These are phyloP conservation scores for Sakesphorus luctuosus DNA, from an alignment of 2,113 vertebrate species.

Conservation along the genomic window DNA sequence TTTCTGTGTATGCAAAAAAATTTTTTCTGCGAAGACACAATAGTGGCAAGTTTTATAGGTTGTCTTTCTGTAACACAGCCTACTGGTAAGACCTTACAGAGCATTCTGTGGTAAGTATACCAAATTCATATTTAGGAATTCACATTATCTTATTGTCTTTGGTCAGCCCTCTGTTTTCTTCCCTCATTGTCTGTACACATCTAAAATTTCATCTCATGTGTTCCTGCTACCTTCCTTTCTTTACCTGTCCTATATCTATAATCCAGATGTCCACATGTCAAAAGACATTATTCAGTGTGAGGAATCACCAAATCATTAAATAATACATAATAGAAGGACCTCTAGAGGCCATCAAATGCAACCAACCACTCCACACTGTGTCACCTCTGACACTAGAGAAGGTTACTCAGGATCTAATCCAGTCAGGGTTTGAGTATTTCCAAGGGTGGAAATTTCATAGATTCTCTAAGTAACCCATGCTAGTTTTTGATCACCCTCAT, in stretches of 20 bases:
- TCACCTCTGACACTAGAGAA: not conserved
- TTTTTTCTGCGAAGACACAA: not conserved
- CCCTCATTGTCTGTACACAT: not conserved
- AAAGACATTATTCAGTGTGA: not conserved
- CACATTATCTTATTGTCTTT: not conserved
- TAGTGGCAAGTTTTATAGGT: not conserved
- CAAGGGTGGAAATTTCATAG: not conserved
- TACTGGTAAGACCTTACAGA: not conserved
- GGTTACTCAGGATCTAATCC: not conserved
- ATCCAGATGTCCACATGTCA: not conserved
- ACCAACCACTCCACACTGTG: not conserved
- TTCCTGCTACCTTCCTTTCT: not conserved
- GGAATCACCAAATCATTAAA: not conserved
- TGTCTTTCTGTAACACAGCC: not conserved
- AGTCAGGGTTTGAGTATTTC: not conserved
- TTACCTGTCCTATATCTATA: not conserved
- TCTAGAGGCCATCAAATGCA: not conserved
- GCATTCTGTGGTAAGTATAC: not conserved
- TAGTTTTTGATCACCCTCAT: not conserved
- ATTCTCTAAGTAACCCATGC: not conserved
- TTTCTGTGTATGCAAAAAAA: not conserved
- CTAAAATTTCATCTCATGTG: not conserved
- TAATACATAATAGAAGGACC: not conserved
- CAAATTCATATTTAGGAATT: not conserved
- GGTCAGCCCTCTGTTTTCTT: not conserved